Evolutionary conservation across 2,888 invertebrate genomes (phyloP).

Genomic region (Drosophila birchii): DNA sequence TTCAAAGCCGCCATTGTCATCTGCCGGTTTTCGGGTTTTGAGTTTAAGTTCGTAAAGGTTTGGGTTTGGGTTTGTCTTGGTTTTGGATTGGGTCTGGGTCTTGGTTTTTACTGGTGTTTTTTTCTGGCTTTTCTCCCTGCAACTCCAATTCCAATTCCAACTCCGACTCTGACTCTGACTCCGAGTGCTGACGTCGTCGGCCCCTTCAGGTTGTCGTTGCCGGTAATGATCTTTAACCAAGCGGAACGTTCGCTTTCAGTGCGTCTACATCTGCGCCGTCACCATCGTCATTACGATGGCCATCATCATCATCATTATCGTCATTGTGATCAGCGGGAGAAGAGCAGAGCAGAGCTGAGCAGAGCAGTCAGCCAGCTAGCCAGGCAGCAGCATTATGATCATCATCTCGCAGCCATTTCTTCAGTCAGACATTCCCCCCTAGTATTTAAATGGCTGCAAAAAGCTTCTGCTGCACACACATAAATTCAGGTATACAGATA

Average conservation of each 20-base stretch:
- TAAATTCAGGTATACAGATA: neutral
- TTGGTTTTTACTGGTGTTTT: slow-evolving; percentile 29
- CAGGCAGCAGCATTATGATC: slow-evolving; percentile 35
- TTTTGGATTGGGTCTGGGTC: slow-evolving; percentile 19
- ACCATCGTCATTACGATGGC: slow-evolving; percentile 62
- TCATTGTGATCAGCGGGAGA: slow-evolving; percentile 20
- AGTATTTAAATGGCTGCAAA: slow-evolving; percentile 47
- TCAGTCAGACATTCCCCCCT: slow-evolving; percentile 32
- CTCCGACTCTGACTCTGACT: slow-evolving; percentile 6
- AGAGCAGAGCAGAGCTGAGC: slow-evolving; percentile 4
- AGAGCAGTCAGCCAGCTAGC: neutral
- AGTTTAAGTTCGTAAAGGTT: neutral
- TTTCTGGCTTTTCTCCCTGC: slow-evolving; percentile 37
- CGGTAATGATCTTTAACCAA: slow-evolving; percentile 82
- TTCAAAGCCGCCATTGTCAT: slow-evolving; percentile 45
- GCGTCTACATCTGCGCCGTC: slow-evolving; percentile 81
- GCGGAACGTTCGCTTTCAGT: slow-evolving; percentile 82
- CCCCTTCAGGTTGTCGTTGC: slow-evolving; percentile 54
- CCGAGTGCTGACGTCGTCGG: slow-evolving; percentile 55
- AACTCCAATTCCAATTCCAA: slow-evolving; percentile 14
- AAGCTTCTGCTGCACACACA: slow-evolving; percentile 13
- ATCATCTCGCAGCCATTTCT: slow-evolving; percentile 53
- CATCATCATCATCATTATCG: slow-evolving; percentile 30
- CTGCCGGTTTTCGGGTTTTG: slow-evolving; percentile 12
- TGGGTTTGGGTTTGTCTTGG: slow-evolving; percentile 4